Conservation (phyloP, 2,797 vertebrate genomes). For the Varecia variegata region DNA sequence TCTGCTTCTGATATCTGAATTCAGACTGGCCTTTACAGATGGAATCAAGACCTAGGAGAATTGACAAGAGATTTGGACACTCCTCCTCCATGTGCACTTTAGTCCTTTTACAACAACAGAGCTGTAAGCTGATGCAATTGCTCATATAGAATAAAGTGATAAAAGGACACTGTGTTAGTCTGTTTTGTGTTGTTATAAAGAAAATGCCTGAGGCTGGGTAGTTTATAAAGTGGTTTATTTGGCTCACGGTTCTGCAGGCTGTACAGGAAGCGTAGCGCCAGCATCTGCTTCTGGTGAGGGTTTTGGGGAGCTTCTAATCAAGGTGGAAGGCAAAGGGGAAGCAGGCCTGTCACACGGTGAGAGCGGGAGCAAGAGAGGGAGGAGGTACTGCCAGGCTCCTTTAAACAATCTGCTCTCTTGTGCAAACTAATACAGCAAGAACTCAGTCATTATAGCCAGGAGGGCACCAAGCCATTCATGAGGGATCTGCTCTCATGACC, state of each 20-base stretch:
- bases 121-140: neutral
- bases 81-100: too few species aligned
- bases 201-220: neutral
- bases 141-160: neutral
- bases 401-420: neutral
- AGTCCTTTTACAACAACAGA: neutral
- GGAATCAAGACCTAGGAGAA: neutral
- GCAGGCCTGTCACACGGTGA: neutral
- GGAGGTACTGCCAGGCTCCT: neutral
- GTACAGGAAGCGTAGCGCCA: neutral
- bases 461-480: too few species aligned
- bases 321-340: neutral
- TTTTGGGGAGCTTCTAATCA: neutral
- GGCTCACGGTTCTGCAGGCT: neutral
- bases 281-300: neutral
- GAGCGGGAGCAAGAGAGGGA: neutral
- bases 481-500: neutral
- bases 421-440: neutral
- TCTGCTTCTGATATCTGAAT: neutral
- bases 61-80: neutral
- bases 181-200: neutral
- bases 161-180: neutral
- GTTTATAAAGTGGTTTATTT: neutral
- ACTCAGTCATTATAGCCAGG: neutral
- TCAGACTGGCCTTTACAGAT: neutral